Base-by-base conservation (phyloP, 2,888 invertebrate species). In the Epiperipatus broadwayi region DNA sequence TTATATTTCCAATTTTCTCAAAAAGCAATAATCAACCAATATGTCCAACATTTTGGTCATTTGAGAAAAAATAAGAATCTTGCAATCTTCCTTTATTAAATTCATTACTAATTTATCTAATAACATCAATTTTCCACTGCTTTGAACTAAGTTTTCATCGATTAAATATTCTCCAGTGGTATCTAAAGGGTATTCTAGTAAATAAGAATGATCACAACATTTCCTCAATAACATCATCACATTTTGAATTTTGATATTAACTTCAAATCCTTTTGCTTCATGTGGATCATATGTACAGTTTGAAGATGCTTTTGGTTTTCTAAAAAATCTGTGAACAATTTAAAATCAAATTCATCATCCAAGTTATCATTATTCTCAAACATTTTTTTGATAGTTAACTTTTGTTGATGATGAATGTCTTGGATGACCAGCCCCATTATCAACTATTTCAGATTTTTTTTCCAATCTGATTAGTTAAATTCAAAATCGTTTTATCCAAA, bases 31-130 rank as follows among this genome's bases (percentile, higher is more conserved):
- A 47, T 75, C 74, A 52, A 72, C 71, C 2, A 78, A 51, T 5
- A 76, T 53, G 52, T 76, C 70, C 41, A 78, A 52, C 53, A 74
- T 59, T 46, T 61, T 61, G 0, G 63, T 67, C 60, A 72, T 65
- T 37, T 72, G 73, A 27, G 72, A 70, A 56, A 76, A 78, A 14
- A 78, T 52, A 15, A 77, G 56, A 19, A 75, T 67, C 67, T 71
- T 62, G 41, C 63, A 63, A 0, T 63, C 56, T 10, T 46, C 40
- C 21, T 47, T 48, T 43, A 68, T 65, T 4, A 77, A 57, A 46
- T 65, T 66, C 1, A 53, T 45, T 40, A 76, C 52, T 61, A 77
- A 62, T 5, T 65, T 64, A 51, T 76, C 74, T 25, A 76, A 52
- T 1, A 75, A 64, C 41, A 67, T 49, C 57, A 75, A 61, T 55